Percentiles rank a stretch among this genome's conserved stretches.
phyloP scores from a whole-genome alignment of 2,797 vertebrate species.

The Arnoldichthys spilopterus region DNA sequence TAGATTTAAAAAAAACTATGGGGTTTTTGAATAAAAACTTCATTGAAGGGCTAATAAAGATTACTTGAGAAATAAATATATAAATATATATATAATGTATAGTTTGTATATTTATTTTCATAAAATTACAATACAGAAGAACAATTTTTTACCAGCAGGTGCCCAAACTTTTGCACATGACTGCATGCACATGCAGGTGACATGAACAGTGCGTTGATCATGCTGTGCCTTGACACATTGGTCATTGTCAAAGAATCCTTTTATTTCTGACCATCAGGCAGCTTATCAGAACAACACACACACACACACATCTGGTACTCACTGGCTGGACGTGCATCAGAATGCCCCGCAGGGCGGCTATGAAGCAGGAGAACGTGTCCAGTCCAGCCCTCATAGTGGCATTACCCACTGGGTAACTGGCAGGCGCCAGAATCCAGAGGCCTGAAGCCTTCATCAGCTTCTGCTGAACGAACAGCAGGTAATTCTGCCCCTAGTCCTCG shows the following conservation, averaged over 20 bases:
- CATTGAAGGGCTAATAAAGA: too few relatives aligned
- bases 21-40: too few relatives aligned
- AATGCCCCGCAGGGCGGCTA: neutral
- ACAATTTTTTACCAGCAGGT: too few relatives aligned
- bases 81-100: too few relatives aligned
- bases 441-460: neutral
- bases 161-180: too few relatives aligned
- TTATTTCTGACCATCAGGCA: neutral
- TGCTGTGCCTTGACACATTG: neutral
- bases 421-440: slow-evolving; percentile 1
- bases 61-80: too few relatives aligned
- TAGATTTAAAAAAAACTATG: too few relatives aligned
- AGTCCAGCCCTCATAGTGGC: neutral
- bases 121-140: too few relatives aligned
- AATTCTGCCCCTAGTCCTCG: slow-evolving; percentile 27
- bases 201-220: neutral
- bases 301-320: neutral
- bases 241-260: neutral
- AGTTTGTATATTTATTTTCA: too few relatives aligned
- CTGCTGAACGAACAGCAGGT: slow-evolving; percentile 25
- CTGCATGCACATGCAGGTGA: too few relatives aligned
- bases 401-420: slow-evolving; percentile 4
- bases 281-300: neutral
- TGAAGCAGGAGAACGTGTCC: neutral
- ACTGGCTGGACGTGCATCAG: neutral